phyloP scores from a whole-genome alignment of 1,140 invertebrate genomes.

The Drosophila nannoptera region DNA sequence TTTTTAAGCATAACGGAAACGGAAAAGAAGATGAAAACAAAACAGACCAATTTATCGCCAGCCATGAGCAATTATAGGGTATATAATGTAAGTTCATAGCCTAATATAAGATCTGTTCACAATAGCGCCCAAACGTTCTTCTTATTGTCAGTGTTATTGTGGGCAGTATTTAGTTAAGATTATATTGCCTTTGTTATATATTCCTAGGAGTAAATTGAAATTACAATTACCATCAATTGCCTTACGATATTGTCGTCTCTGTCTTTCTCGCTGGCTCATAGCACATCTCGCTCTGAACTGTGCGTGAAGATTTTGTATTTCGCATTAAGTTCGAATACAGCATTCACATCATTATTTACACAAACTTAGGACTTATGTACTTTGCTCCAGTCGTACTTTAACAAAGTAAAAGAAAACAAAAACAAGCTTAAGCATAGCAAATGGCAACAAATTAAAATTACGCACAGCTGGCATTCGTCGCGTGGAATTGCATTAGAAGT shows the following conservation, averaged over 20 bases:
- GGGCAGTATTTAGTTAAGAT: conserved; percentile 24
- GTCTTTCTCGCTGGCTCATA: background rate
- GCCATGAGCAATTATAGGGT: conserved; percentile 3
- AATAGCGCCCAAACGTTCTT: background rate
- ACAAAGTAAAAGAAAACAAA: background rate
- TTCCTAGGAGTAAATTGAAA: background rate
- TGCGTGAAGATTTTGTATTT: background rate
- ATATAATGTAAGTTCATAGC: too few species aligned
- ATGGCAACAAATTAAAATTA: background rate
- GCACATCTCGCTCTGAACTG: background rate
- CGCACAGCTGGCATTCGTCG: too few species aligned
- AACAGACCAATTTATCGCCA: conserved; percentile 48
- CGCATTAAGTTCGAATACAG: conserved; percentile 25
- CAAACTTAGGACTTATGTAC: background rate
- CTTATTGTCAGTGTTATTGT: conserved; percentile 29
- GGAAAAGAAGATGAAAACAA: background rate
- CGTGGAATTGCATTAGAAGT: conserved; percentile 42
- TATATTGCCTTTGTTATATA: conserved; percentile 18
- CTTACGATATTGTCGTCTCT: conserved; percentile 10
- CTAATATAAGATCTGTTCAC: background rate
- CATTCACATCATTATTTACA: background rate
- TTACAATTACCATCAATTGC: background rate
- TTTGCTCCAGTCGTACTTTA: conserved; percentile 5
- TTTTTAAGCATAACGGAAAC: conserved; percentile 25
- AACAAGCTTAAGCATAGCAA: background rate